A percentile compares a stretch with the other conserved stretches of the same genome.
Conservation (phyloP, 2,113 vertebrate genomes). For the Toxotes chatareus region DNA sequence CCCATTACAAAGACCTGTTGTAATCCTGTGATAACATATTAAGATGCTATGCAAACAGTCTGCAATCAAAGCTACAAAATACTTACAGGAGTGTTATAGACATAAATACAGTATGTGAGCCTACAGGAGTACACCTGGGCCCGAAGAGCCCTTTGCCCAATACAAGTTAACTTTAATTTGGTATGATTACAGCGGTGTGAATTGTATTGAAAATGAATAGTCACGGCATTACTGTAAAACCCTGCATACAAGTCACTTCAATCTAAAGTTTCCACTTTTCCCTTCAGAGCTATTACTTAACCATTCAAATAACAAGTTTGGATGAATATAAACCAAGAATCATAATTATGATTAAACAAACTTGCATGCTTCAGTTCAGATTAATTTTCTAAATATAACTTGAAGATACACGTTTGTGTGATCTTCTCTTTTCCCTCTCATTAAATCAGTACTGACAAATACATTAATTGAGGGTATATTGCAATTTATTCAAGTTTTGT, state of each 20-base stretch:
- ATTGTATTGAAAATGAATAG: background rate
- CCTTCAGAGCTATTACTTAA: too few relatives aligned
- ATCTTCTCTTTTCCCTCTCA: background rate
- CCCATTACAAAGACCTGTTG: background rate
- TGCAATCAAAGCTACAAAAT: background rate
- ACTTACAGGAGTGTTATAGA: background rate
- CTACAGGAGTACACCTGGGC: too few relatives aligned
- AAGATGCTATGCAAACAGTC: background rate
- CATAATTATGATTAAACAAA: background rate
- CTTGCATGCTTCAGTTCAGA: background rate
- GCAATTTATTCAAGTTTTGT: conserved; percentile 55
- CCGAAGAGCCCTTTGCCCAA: background rate
- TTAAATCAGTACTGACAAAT: background rate
- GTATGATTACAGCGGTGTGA: background rate
- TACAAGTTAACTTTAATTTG: background rate
- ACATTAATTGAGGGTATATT: background rate
- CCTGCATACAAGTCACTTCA: background rate
- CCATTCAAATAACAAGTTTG: background rate
- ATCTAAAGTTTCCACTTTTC: background rate
- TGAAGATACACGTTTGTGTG: background rate
- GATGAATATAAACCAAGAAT: background rate
- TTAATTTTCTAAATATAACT: background rate
- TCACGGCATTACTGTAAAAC: too few relatives aligned
- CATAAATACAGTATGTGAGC: background rate
- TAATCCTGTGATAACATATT: background rate